Base-by-base conservation (phyloP, 2,888 invertebrate species). In the Acanthosepion lycidas region DNA sequence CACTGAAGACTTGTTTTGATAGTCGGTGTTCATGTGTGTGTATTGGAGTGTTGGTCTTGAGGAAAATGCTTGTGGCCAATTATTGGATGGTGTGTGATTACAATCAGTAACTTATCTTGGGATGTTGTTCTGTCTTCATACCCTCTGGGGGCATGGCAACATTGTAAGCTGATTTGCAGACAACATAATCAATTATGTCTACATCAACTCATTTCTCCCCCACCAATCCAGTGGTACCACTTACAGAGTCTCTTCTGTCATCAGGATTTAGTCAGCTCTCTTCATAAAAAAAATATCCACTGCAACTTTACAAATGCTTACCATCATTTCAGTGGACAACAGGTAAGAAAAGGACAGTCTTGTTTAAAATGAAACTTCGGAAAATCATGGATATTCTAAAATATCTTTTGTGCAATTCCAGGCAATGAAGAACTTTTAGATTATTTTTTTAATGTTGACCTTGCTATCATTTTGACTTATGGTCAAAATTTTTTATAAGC, bases 31-130 rank as follows among this genome's bases (percentile, higher is more conserved):
- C 12, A n/a, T 78, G 15, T 78, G 4, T n/a, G 15, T n/a, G 78
- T 78, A 33, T 9, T 6, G 78, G 33, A 78, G 33, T 78, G 78
- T 78, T 78, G 33, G 78, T 78, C 78, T 78, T n/a, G 78, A 78
- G 78, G 78, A 78, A 78, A 78, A n/a, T 33, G 78, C 78, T 78
- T n/a, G n/a, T 78, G 78, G 78, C 78, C 78, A 78, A 78, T 78
- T 78, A 78, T 78, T 78, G 78, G 78, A 78, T 78, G 78, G 78
- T 78, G 78, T 78, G 78, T 78, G 78, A 78, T 78, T 78, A 78
- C 78, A 78, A 78, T 78, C 78, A 78, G 78, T n/a, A 33, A 78
- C 78, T 78, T 78, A 78, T 78, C 78, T 78, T 33, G 78, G 78
- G 78, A 78, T 78, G 78, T 78, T 78, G 12, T 78, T 78, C n/a